Percentiles rank a stretch among this genome's conserved stretches.
Conservation (phyloP, 2,797 vertebrate species). For the Notolabrus celidotus region DNA sequence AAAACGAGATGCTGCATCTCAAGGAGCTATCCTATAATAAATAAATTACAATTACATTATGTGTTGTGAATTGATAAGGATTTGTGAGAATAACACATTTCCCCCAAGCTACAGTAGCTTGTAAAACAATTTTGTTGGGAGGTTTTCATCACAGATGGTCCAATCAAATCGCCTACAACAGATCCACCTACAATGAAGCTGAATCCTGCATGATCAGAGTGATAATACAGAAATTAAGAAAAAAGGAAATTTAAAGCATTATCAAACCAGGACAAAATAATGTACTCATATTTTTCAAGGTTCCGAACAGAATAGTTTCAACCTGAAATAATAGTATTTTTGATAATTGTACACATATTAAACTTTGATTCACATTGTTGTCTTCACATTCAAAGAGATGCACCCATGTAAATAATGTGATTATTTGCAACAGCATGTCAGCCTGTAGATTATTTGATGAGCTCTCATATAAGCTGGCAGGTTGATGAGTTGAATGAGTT, state of each 20-base stretch:
- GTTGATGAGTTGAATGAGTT: slow-evolving; percentile 43
- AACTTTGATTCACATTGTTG: neutral
- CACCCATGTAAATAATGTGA: no score
- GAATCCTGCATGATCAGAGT: slow-evolving; percentile 2
- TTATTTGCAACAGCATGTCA: no score
- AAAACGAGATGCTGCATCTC: no score
- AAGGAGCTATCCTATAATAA: no score
- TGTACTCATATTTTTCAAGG: neutral
- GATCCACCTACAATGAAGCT: neutral
- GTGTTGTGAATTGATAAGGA: neutral
- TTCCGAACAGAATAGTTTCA: neutral
- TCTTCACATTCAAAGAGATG: neutral
- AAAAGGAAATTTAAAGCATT: neutral
- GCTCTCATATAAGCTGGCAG: neutral
- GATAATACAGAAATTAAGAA: neutral
- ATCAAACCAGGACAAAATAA: neutral
- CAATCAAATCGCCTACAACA: neutral
- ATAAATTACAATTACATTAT: neutral
- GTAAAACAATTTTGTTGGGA: neutral
- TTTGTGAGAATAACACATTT: neutral
- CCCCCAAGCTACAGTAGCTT: neutral
- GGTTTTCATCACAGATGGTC: slow-evolving; percentile 19
- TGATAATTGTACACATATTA: neutral
- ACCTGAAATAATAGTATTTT: neutral
- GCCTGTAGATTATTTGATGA: slow-evolving; percentile 3